These are phyloP conservation scores for Empis livida DNA, from an alignment of 2,888 invertebrate species.

Conservation along the genomic window DNA sequence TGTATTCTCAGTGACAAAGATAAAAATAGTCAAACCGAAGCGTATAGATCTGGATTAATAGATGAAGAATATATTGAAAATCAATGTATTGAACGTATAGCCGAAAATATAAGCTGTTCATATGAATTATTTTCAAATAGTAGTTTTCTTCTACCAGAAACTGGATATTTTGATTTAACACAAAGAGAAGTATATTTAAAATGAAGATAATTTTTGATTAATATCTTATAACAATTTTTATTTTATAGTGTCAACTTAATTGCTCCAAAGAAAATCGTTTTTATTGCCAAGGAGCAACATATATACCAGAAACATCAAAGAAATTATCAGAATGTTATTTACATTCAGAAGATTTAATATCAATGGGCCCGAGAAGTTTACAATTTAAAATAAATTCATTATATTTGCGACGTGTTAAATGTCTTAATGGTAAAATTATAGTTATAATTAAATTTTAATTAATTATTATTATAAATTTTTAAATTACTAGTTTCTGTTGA, in stretches of 20 bases:
- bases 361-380: slow-evolving; percentile 62
- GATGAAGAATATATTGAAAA: slow-evolving; percentile 75
- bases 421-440: slow-evolving; percentile 56
- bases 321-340: slow-evolving; percentile 46
- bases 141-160: slow-evolving; percentile 46
- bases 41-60: slow-evolving; percentile 60
- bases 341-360: slow-evolving; percentile 69
- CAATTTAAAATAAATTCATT: slow-evolving; percentile 44
- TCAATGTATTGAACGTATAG: slow-evolving; percentile 53
- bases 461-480: not conserved
- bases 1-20: slow-evolving; percentile 63
- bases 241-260: slow-evolving; percentile 41
- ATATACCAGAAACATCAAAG: slow-evolving; percentile 19
- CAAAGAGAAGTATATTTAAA: slow-evolving; percentile 29
- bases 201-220: slow-evolving; percentile 13
- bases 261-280: slow-evolving; percentile 54
- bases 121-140: slow-evolving; percentile 64
- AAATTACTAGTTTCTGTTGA: slow-evolving; percentile 54
- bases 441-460: too few species aligned
- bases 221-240: slow-evolving; percentile 7
- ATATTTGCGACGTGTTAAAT: slow-evolving; percentile 70
- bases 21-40: slow-evolving; percentile 60
- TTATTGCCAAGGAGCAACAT: slow-evolving; percentile 59
- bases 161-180: slow-evolving; percentile 28
- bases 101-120: slow-evolving; percentile 49